phyloP scores from a whole-genome alignment of 2,888 invertebrate genomes.

The Parnassius apollo region DNA sequence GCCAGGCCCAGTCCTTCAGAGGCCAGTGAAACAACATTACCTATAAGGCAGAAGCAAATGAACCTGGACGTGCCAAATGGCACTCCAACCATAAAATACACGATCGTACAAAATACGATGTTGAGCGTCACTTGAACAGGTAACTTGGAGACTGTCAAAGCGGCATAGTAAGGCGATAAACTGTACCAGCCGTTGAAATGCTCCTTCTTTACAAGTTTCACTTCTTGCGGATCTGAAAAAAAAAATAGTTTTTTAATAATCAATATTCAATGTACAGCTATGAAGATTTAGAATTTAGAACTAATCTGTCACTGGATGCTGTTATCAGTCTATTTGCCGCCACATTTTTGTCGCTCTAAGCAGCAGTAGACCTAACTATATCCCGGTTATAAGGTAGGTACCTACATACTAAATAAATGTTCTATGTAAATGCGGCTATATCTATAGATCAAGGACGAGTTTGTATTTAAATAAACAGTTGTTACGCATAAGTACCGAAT shows the following conservation, averaged over 20 bases:
- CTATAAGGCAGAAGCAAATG: constrained; percentile 83
- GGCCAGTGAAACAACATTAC: constrained; percentile 85
- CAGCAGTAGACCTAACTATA: no score
- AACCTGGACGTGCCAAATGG: constrained; percentile 85
- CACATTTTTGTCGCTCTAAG: no score
- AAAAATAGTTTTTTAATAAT: background rate
- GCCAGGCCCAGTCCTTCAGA: constrained; percentile 90
- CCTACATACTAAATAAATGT: no score
- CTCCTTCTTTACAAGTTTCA: constrained; percentile 85
- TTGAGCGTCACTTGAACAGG: constrained; percentile 82
- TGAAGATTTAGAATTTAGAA: no score
- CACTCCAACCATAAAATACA: constrained; percentile 85
- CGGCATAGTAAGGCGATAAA: constrained; percentile 83
- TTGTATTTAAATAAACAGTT: no score
- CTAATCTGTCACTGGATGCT: no score
- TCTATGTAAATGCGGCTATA: no score
- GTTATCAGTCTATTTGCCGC: no score
- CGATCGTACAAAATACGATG: constrained; percentile 80
- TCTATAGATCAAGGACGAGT: no score
- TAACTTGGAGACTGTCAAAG: constrained; percentile 82
- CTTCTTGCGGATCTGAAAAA: constrained; percentile 84
- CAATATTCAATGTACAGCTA: no score
- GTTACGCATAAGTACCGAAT: no score
- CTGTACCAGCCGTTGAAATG: constrained; percentile 87
- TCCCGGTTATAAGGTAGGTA: no score